These are phyloP conservation scores for Channa maculata DNA, from an alignment of 2,113 vertebrate species.

Conservation along the genomic window DNA sequence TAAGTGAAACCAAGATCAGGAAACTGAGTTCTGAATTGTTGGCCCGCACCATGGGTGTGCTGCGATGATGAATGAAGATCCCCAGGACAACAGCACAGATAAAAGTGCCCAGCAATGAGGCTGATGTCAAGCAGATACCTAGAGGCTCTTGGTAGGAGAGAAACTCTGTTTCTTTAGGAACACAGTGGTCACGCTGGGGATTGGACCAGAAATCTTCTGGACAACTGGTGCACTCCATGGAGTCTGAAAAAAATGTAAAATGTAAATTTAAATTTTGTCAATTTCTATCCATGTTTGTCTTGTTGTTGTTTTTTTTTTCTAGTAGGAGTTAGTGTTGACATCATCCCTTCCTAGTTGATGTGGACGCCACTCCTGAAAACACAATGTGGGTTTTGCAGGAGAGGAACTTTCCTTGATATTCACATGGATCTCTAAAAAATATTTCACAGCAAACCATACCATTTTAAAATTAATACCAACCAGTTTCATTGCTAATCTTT, in stretches of 20 bases:
- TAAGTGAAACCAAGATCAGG: constrained; percentile 73
- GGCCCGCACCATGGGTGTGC: constrained; percentile 75
- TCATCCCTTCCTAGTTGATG: too few relatives aligned
- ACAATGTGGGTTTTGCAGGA: too few relatives aligned
- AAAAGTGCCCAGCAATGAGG: constrained; percentile 62
- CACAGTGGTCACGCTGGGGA: constrained; percentile 55
- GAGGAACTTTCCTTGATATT: background rate
- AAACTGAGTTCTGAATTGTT: constrained; percentile 84
- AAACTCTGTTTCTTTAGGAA: constrained; percentile 73
- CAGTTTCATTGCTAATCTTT: constrained; percentile 71
- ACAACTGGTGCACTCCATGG: constrained; percentile 72
- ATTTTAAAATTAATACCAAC: constrained; percentile 46
- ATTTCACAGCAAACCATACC: too few relatives aligned
- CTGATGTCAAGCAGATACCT: constrained; percentile 67
- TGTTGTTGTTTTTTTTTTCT: background rate
- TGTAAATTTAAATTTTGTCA: too few relatives aligned
- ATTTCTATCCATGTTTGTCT: too few relatives aligned
- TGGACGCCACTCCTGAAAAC: background rate
- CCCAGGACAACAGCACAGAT: constrained; percentile 50
- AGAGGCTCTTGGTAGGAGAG: constrained; percentile 74
- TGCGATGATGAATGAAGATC: constrained; percentile 60
- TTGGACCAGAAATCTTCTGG: constrained; percentile 79
- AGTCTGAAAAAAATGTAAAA: constrained; percentile 47
- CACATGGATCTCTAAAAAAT: background rate
- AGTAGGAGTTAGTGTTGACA: too few relatives aligned